Base-by-base conservation (phyloP, 2,797 vertebrate genomes). In the Epinephelus malabaricus region DNA sequence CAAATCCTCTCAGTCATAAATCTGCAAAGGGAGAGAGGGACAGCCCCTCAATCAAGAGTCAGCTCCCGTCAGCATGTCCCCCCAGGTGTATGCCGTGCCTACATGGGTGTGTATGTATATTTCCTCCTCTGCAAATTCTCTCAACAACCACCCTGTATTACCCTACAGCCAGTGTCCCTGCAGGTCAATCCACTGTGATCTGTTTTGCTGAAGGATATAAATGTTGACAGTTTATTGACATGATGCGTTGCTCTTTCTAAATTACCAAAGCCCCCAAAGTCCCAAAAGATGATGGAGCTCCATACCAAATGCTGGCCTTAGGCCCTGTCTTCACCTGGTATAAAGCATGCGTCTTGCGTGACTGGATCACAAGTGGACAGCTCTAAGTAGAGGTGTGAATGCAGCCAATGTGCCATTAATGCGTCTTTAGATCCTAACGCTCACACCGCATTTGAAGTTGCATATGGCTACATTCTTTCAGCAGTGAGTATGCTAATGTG, bases 1-100 rank as follows among this genome's bases (percentile, higher is more conserved):
- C 91, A 91, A 87, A 92, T 94, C 87, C 86, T 89, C 78, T 79
- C 79, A 67, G 85, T 89, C 87, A 86, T 91, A 92, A 90, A 92
- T 92, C 88, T 90, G 87, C 62, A 61, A 3, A 72, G 86, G 85
- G 85, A 83, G 85, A 81, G 76, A 79, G 86, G 88, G 89, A 86
- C 86, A 71, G 88, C 79, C 79, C 56, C 84, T 92, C 89, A 79
- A 90, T 92, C 89, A 91, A 65, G 30, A 86, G 74, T 91, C 88
- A 74, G 85, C 80, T 46, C 55, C 83, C 61, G 78, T 87, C 89
- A 87, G 81, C 78, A 40, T 14, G 14, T 15, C 78, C 45, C 65
- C 58, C 53, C 79, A 80, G 81, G 79, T 86, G 73, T 79, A 40
- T 0, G 55, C 64, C 27, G 40, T 6, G 10, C 54, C 50, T 47